Percentiles rank a stretch among this genome's conserved stretches.
These are phyloP conservation scores for Probaryconus sp. DNA, from an alignment of 1,140 invertebrate species.

Conservation along the genomic window DNA sequence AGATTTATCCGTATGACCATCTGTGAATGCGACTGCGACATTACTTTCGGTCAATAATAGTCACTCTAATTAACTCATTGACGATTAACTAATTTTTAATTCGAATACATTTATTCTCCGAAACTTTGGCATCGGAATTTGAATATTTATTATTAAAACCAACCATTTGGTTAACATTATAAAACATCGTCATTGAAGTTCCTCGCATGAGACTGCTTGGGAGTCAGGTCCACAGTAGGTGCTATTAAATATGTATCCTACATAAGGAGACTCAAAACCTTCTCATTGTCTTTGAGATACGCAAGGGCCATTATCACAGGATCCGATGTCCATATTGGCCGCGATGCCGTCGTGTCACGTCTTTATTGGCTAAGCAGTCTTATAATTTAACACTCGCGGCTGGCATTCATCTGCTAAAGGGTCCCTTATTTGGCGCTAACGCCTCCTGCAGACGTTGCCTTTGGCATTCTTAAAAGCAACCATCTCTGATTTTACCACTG, in stretches of 20 bases:
- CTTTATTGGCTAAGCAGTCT: slow-evolving; percentile 66
- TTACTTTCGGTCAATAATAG: no score
- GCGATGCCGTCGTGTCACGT: slow-evolving; percentile 65
- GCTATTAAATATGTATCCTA: slow-evolving; percentile 51
- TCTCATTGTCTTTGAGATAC: slow-evolving; percentile 70
- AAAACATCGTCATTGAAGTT: no score
- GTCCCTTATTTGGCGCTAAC: slow-evolving; percentile 66
- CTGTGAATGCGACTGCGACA: no score
- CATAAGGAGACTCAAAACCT: slow-evolving; percentile 52
- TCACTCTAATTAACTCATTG: no score
- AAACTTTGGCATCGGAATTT: no score
- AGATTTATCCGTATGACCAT: no score
- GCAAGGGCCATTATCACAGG: slow-evolving; percentile 68
- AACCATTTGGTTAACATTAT: no score
- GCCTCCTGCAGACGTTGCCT: slow-evolving; percentile 64
- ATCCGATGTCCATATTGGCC: slow-evolving; percentile 69
- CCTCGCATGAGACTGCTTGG: no score
- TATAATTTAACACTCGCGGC: slow-evolving; percentile 45
- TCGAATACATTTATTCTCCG: no score
- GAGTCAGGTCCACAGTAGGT: slow-evolving; percentile 35
- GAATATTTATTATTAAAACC: no score
- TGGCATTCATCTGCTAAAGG: slow-evolving; percentile 65
- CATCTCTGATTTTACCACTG: slow-evolving; percentile 30
- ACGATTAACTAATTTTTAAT: no score
- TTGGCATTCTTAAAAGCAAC: slow-evolving; percentile 63